Base-by-base conservation (phyloP, 2,113 vertebrate species). In the Thomomys bottae region DNA sequence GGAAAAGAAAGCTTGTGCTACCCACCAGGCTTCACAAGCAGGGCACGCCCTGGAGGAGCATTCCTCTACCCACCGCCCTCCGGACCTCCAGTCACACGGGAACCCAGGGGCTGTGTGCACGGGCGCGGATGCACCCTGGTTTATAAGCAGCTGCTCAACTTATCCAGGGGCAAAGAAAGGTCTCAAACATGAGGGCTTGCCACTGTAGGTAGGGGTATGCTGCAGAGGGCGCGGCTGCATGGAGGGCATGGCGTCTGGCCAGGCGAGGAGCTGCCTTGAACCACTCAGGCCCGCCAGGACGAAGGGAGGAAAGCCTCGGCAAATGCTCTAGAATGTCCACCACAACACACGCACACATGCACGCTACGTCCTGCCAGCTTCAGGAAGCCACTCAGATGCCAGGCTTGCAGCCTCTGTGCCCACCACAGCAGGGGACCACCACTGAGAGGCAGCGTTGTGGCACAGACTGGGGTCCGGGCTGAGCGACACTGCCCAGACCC, bases 391-490 rank as follows among this genome's bases (percentile, higher is more conserved):
- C 5, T 17, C 0, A 0, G 64, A 36, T 2, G 30, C 32, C 49
- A 64, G 32, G 59, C 70, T 64, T 6, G 14, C 26, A 14, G 36
- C 57, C 57, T 38, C 28, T 6, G 68, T 4, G 6, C 10, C 2
- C 12, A 2, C 45, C 45, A 23, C 34, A 0, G 24, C 2, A 4
- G 30, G 30, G 1, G 2, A 54, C 3, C 18, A 8, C 18, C 28
- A 8, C 36, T 68, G 12, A 64, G 2, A 32, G 32, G 7, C 8
- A 2, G 26, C 1, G 0, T 20, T 45, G 68, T 20, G 34, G 21
- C n/a, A n/a, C n/a, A n/a, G n/a, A n/a, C n/a, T n/a, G n/a, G 23
- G 61, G 18, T 32, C 57, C 54, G 40, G 28, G 45, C 34, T 57
- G 45, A 68, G 54, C 0, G 7, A 23, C 54, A 20, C 72, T 5